Evolutionary conservation across 2,113 vertebrate species (phyloP).

Genomic region (Neoarius graeffei): DNA sequence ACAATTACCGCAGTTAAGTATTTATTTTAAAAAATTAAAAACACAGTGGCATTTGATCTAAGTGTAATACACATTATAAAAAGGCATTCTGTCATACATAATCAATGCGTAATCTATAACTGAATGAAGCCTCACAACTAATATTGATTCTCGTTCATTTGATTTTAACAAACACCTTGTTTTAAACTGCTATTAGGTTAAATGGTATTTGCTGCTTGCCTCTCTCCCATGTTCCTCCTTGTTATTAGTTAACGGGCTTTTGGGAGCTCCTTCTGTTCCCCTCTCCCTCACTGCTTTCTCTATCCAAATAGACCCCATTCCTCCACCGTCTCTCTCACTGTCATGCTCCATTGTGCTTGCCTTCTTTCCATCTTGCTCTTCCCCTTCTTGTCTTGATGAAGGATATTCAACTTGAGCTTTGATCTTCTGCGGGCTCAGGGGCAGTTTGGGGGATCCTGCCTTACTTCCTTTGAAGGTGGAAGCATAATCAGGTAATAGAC

Average conservation of each 20-base stretch:
- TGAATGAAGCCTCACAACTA: background rate
- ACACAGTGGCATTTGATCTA: background rate
- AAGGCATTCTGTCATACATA: background rate
- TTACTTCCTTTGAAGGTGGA: constrained; percentile 32
- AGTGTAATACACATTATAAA: background rate
- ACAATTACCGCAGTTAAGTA: background rate
- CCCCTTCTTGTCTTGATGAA: constrained; percentile 60
- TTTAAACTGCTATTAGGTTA: background rate
- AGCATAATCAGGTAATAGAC: background rate
- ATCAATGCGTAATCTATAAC: background rate
- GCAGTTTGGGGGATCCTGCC: constrained; percentile 60
- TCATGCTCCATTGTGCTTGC: constrained; percentile 48
- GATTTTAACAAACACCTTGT: background rate
- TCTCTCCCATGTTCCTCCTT: constrained; percentile 63
- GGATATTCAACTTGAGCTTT: constrained; percentile 69
- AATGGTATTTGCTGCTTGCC: constrained; percentile 55
- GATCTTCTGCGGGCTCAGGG: constrained; percentile 66
- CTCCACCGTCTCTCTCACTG: constrained; percentile 38
- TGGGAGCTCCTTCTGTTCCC: constrained; percentile 50
- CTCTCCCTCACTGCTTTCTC: constrained; percentile 53
- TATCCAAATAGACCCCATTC: constrained; percentile 41
- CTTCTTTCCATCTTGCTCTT: constrained; percentile 53
- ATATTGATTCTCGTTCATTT: background rate
- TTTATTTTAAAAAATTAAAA: background rate
- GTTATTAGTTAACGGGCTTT: constrained; percentile 41